phyloP scores from a whole-genome alignment of 1,140 invertebrate species.

The Maniola jurtina region DNA sequence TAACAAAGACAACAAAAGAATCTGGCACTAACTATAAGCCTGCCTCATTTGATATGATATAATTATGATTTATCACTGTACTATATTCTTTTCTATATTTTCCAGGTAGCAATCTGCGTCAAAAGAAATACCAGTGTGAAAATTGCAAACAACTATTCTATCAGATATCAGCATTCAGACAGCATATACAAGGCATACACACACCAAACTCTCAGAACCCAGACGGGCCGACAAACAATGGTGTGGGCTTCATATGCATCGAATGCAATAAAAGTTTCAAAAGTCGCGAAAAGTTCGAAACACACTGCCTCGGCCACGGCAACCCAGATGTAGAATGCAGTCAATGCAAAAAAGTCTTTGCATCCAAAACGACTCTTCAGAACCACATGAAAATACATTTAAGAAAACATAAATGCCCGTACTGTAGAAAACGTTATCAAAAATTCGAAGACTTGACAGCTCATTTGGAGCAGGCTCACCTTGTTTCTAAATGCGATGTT shows the following conservation, averaged over 20 bases:
- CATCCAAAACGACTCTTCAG: slow-evolving; percentile 66
- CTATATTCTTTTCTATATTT: neutral
- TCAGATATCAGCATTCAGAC: slow-evolving; percentile 53
- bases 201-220: neutral
- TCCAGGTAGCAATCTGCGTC: slow-evolving; percentile 14
- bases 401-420: slow-evolving; percentile 75
- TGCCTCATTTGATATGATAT: too few relatives aligned
- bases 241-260: slow-evolving; percentile 50
- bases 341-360: slow-evolving; percentile 72
- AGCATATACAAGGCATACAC: slow-evolving; percentile 56
- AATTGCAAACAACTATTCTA: slow-evolving; percentile 69
- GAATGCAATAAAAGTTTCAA: slow-evolving; percentile 68
- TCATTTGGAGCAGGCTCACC: slow-evolving; percentile 57
- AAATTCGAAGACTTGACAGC: slow-evolving; percentile 43
- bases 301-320: slow-evolving; percentile 63
- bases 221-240: neutral
- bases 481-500: slow-evolving; percentile 50
- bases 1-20: too few relatives aligned
- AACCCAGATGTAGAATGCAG: slow-evolving; percentile 70
- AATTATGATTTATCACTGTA: neutral
- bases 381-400: slow-evolving; percentile 79
- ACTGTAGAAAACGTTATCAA: slow-evolving; percentile 56
- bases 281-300: slow-evolving; percentile 57
- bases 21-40: too few relatives aligned
- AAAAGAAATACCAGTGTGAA: slow-evolving; percentile 67